Evolutionary conservation across 2,888 invertebrate genomes (phyloP).

Genomic region (Zaprionus obscuricornis): DNA sequence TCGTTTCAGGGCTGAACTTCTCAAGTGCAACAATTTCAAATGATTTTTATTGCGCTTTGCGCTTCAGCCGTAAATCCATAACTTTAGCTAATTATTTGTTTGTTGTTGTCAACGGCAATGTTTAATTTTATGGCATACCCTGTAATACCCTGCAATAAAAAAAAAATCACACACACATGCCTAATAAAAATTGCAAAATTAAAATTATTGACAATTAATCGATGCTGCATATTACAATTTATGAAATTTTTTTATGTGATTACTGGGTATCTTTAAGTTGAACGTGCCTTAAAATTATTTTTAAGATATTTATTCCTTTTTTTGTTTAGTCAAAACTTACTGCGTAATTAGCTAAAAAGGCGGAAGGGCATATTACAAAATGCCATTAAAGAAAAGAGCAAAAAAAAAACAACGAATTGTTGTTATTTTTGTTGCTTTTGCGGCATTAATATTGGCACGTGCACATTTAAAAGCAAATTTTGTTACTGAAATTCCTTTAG

Average conservation of each 20-base stretch:
- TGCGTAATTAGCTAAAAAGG: slow-evolving; percentile 36
- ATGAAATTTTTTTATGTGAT: too few species aligned
- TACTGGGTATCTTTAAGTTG: too few species aligned
- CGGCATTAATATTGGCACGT: slow-evolving; percentile 56
- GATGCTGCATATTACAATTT: too few species aligned
- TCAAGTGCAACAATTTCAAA: slow-evolving; percentile 43
- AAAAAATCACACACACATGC: too few species aligned
- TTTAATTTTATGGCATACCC: slow-evolving; percentile 10
- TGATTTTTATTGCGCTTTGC: slow-evolving; percentile 37
- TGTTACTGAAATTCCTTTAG: slow-evolving; percentile 46
- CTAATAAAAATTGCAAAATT: too few species aligned
- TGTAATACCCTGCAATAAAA: too few species aligned
- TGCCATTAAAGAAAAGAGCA: slow-evolving; percentile 33
- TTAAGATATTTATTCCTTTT: background rate
- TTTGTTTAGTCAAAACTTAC: slow-evolving; percentile 14
- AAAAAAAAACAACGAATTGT: slow-evolving; percentile 28
- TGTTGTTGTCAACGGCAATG: slow-evolving; percentile 4
- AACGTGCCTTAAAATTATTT: too few species aligned
- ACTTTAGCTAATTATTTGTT: slow-evolving; percentile 55
- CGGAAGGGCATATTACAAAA: slow-evolving; percentile 55
- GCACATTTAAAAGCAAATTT: slow-evolving; percentile 39
- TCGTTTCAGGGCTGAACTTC: slow-evolving; percentile 38
- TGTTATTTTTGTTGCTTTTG: slow-evolving; percentile 46
- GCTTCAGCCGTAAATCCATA: slow-evolving; percentile 48
- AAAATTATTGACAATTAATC: too few species aligned